Base-by-base conservation (phyloP, 2,797 vertebrate genomes). In the Oophaga sylvatica region DNA sequence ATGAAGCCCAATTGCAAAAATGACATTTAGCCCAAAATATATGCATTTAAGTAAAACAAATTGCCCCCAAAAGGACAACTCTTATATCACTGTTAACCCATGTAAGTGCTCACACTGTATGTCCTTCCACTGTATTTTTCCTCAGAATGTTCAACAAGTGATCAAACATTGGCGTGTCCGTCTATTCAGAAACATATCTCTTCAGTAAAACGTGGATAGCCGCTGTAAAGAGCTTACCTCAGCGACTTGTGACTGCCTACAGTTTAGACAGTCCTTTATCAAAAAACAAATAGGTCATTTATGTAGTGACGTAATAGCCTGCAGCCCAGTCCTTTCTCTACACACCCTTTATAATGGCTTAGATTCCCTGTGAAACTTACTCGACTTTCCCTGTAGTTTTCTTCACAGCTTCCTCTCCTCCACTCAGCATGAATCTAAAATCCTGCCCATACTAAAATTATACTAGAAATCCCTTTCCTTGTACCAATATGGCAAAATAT, bases 401-500 rank as follows among this genome's bases (percentile, higher is more conserved):
- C 90, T 93, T 81, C 0, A 88, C 91, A 92, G 86, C 91, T 87
- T 91, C 86, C 90, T 88, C 89, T 89, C 89, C 92, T 93, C 92
- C 91, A 92, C 93, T 93, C 93, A 93, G 95, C 95, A 96, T 96
- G 95, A 95, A 89, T 92, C 93, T 93, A 91, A 94, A 90, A 91
- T 94, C 94, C 92, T 93, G 92, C 92, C 93, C 92, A 90, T 95
- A 96, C 95, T 96, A 96, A 96, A 95, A 95, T 93, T 91, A 93
- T 95, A 90, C 92, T 90, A 89, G 92, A 91, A 92, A 95, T 91
- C 95, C 93, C 90, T 95, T 91, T 91, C 94, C 93, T 96, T 97
- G 97, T 99, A 99, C 97, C 97, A 99, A 97, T 98, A 97, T 96
- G 97, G 96, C 97, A 97, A 89, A 89, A 94, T 90, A 92, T 80